Evolutionary conservation across 2,888 invertebrate species (phyloP), one percentile per base, ranked within the genome.

Genomic region (Vesta saturnalis): DNA sequence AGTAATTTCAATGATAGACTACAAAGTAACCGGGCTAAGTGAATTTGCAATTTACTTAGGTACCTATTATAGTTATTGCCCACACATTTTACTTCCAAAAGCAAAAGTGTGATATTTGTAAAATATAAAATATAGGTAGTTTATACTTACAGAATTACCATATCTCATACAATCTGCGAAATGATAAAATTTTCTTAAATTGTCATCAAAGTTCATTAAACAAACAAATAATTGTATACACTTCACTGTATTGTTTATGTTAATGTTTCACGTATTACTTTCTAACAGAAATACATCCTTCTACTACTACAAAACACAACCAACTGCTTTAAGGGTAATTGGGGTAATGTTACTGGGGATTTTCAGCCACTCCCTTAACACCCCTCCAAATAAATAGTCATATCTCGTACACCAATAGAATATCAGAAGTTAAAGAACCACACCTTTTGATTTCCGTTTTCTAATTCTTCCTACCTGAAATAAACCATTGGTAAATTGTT

Each of bases 91-190:
- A n/a, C n/a, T n/a, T n/a, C n/a, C n/a, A n/a, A n/a, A n/a, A n/a
- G n/a, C n/a, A n/a, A n/a, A n/a, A n/a, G n/a, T n/a, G n/a, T 30
- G 10, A 30, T 30, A 30, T 5, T 30, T 30, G 30, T 30, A 10
- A 30, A 30, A 6, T 30, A 39, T 1, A n/a, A 39, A 39, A 39
- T n/a, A n/a, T n/a, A 39, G 3, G n/a, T 23, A 39, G n/a, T 39
- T n/a, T 39, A 10, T 80, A 83, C 83, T 83, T 81, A 83, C 83
- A 83, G 72, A 78, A 83, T 83, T 76, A 83, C 83, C 83, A 83
- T 83, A 82, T 83, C 83, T 83, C 79, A 79, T 72, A 73, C 58
- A 64, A 72, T 66, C 64, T 63, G 59, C 60, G 14, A 64, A 60
- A 57, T 49, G 22, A 23, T 22, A 14, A 46, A 62, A 59, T 18